These are phyloP conservation scores for Ptychoptera contaminata DNA, from an alignment of 2,888 invertebrate genomes.

Conservation along the genomic window DNA sequence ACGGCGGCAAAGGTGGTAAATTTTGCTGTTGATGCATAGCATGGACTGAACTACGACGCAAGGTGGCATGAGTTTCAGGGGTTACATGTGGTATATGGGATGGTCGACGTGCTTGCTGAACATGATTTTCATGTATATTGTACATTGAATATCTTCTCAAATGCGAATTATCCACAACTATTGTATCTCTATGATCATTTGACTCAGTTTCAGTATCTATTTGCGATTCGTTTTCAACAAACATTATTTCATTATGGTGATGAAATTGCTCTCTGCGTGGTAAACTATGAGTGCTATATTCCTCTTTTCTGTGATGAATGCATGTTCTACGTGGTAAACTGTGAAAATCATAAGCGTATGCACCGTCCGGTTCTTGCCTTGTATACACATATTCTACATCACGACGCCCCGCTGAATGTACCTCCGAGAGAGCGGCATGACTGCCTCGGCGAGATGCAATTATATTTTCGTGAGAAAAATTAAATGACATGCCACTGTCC, in stretches of 20 bases:
- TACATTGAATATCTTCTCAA: too few relatives aligned
- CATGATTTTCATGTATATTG: slow-evolving; percentile 12
- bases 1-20: slow-evolving; percentile 16
- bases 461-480: slow-evolving; percentile 7
- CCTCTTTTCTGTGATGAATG: slow-evolving; percentile 24
- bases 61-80: slow-evolving; percentile 10
- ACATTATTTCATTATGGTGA: slow-evolving; percentile 6
- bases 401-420: background rate
- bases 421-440: background rate
- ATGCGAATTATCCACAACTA: too few relatives aligned
- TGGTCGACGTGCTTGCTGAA: slow-evolving; percentile 6
- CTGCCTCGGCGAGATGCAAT: slow-evolving; percentile 6
- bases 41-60: slow-evolving; percentile 23
- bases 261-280: slow-evolving; percentile 24
- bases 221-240: too few relatives aligned
- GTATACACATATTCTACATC: slow-evolving; percentile 8
- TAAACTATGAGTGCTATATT: slow-evolving; percentile 26
- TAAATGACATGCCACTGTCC: slow-evolving; percentile 7
- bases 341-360: slow-evolving; percentile 28
- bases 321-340: slow-evolving; percentile 28
- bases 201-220: too few relatives aligned
- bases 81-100: slow-evolving; percentile 8
- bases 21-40: slow-evolving; percentile 15
- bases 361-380: background rate
- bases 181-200: too few relatives aligned